Conservation (phyloP, 1,140 invertebrate species). For the Drosophila sulfurigaster region DNA sequence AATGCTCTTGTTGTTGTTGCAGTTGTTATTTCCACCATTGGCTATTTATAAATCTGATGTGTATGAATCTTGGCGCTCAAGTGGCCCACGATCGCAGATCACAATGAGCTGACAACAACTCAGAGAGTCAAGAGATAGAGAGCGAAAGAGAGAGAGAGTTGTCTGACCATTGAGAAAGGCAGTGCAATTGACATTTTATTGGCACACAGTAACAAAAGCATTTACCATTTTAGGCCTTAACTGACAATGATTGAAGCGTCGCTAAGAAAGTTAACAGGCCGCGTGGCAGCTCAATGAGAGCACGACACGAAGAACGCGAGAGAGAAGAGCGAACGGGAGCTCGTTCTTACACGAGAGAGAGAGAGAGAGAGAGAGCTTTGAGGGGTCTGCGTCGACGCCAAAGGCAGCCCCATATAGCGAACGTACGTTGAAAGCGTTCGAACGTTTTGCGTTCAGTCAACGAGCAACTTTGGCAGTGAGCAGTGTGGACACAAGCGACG, state of each 20-base stretch:
- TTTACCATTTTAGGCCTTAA: slow-evolving; percentile 48
- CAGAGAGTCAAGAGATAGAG: background rate
- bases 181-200: slow-evolving; percentile 23
- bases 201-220: slow-evolving; percentile 22
- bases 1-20: slow-evolving; percentile 23
- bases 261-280: slow-evolving; percentile 37
- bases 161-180: background rate
- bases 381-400: slow-evolving; percentile 28
- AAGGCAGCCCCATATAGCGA: slow-evolving; percentile 37
- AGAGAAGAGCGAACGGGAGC: slow-evolving; percentile 13
- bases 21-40: slow-evolving; percentile 37
- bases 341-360: background rate
- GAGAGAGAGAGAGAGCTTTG: background rate
- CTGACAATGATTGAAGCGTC: slow-evolving; percentile 30
- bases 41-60: slow-evolving; percentile 82
- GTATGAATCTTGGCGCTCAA: slow-evolving; percentile 59
- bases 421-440: slow-evolving; percentile 26
- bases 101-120: slow-evolving; percentile 13
- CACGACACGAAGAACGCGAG: background rate
- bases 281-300: slow-evolving; percentile 26
- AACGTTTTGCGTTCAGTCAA: slow-evolving; percentile 63
- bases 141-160: background rate
- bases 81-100: slow-evolving; percentile 21
- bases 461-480: slow-evolving; percentile 69
- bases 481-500: slow-evolving; percentile 32